phyloP scores from a whole-genome alignment of 2,797 vertebrate species.

The Tragelaphus oryx region DNA sequence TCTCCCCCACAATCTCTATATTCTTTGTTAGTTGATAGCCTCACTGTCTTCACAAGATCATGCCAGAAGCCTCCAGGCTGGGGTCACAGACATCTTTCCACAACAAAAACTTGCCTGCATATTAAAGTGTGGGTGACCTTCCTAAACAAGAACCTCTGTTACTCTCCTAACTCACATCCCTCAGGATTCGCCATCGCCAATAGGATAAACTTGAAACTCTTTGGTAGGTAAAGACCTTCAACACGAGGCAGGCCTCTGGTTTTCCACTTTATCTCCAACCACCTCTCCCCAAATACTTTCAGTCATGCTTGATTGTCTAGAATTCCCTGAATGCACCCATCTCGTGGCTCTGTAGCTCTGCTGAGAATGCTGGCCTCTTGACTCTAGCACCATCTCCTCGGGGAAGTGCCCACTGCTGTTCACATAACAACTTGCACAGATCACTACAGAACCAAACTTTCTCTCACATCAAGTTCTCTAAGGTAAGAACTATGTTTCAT shows the following conservation, averaged over 20 bases:
- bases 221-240: background rate
- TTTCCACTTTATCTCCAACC: background rate
- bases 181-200: background rate
- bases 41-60: background rate
- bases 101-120: background rate
- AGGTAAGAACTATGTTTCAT: background rate
- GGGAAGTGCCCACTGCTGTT: fast-evolving
- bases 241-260: background rate
- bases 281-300: background rate
- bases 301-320: background rate
- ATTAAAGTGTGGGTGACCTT: background rate
- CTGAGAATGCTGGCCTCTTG: background rate
- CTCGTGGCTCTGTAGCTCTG: background rate
- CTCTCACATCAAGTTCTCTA: background rate
- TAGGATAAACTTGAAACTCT: background rate
- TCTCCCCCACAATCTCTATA: background rate
- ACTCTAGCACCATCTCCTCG: background rate
- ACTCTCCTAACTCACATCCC: background rate
- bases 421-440: background rate
- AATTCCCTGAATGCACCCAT: background rate
- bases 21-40: background rate
- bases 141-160: background rate
- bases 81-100: background rate
- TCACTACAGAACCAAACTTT: background rate
- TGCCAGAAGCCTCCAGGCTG: background rate